phyloP scores from a whole-genome alignment of 2,888 invertebrate species.

The Melieria omissa region DNA sequence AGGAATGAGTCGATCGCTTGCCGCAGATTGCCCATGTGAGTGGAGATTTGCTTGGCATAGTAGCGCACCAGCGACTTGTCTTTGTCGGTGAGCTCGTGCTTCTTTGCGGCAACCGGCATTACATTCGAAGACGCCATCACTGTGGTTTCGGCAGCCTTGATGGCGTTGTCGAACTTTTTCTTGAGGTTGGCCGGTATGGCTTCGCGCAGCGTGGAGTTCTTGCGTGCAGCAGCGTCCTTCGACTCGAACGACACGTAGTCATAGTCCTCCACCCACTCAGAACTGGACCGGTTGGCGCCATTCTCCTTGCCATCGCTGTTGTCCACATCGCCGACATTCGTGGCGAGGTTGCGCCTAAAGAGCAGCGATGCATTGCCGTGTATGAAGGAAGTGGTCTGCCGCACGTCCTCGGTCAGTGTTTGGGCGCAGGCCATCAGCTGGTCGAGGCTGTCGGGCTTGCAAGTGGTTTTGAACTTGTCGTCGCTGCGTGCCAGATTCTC shows the following conservation, averaged over 20 bases:
- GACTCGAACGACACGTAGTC: constrained; percentile 91
- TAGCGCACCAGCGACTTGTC: constrained; percentile 87
- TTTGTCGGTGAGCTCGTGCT: constrained; percentile 73
- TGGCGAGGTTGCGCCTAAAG: constrained; percentile 71
- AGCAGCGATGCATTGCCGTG: constrained; percentile 84
- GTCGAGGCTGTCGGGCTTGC: constrained; percentile 82
- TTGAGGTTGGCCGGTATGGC: constrained; percentile 77
- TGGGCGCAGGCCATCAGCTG: constrained; percentile 88
- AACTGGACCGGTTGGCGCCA: constrained; percentile 40
- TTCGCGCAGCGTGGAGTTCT: constrained; percentile 79
- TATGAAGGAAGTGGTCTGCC: constrained; percentile 90
- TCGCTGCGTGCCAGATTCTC: constrained; percentile 71
- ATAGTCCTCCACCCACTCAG: constrained; percentile 84
- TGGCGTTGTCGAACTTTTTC: constrained; percentile 79
- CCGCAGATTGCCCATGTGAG: constrained; percentile 85
- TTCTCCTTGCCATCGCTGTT: not conserved
- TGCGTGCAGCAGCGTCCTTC: constrained; percentile 76
- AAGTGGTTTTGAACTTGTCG: constrained; percentile 61
- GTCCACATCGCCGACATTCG: constrained; percentile 31
- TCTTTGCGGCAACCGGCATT: constrained; percentile 42
- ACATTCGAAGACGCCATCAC: constrained; percentile 69
- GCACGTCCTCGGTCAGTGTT: constrained; percentile 88
- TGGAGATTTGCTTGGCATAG: constrained; percentile 87
- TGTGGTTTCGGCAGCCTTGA: constrained; percentile 78
- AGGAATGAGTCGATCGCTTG: constrained; percentile 94